phyloP scores from a whole-genome alignment of 2,113 vertebrate species.

The Puffinus mauretanicus region DNA sequence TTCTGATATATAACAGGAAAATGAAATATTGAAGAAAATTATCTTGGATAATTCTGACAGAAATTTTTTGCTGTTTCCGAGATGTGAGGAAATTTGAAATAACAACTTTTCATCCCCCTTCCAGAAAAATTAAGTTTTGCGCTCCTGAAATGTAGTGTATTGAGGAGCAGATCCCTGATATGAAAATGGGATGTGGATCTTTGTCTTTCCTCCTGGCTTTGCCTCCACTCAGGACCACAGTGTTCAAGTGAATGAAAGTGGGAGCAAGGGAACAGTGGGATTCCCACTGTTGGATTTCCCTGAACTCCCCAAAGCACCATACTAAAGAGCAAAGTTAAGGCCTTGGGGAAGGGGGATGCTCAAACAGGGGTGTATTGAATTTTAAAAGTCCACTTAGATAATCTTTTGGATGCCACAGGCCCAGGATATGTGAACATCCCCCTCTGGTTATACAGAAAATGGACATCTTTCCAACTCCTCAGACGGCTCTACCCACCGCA shows the following conservation, averaged over 20 bases:
- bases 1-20: neutral
- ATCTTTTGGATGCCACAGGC: neutral
- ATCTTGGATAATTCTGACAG: neutral
- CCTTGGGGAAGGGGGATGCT: neutral
- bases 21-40: neutral
- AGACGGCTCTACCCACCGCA: neutral
- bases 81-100: neutral
- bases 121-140: neutral
- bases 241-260: neutral
- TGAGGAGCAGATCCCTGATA: neutral
- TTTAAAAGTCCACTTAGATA: neutral
- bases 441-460: neutral
- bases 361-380: accelerated
- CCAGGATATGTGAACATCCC: neutral
- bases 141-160: accelerated
- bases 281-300: neutral
- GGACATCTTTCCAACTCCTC: neutral
- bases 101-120: neutral
- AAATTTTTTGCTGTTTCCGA: neutral
- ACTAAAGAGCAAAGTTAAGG: neutral
- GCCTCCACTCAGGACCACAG: accelerated
- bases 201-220: neutral
- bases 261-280: neutral
- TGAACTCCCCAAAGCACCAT: neutral
- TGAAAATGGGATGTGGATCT: neutral